Base-by-base conservation (phyloP, 2,797 vertebrate species). In the Sebastes paucispinis region DNA sequence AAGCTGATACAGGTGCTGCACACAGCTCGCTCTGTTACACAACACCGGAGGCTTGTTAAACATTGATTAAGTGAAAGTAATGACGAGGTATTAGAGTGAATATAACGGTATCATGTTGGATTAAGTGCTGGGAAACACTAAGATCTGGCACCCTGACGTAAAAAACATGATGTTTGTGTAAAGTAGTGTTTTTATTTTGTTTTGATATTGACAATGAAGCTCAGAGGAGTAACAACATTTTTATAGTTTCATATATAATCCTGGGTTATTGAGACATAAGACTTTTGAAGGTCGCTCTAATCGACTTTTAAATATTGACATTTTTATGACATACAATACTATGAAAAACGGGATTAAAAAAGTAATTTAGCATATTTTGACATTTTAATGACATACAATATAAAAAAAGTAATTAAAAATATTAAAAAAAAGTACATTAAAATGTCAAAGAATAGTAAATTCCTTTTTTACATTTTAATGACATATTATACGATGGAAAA, bases 11-110 rank as follows among this genome's bases (percentile, higher is more conserved):
- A 55, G 36, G 68, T 16, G 0, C 52, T 10, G 69, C 25, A 34
- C 69, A 24, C n/a, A 3, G 67, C 43, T 62, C 11, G 2, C n/a
- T 72, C 27, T 54, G 90, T 93, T 59, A 91, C 78, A 71, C 81
- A 80, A 87, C 90, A 81, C 89, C 86, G n/a, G 58, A 50, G 63
- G 66, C 90, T 79, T 76, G 87, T 94, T 85, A 93, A 93, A 92
- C 91, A 90, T 92, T 93, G 86, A 93, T 82, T 66, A 78, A 80
- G 90, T 81, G 84, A 92, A 87, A 91, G 90, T 89, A 72, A 59
- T 29, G 27, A 73, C 36, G 73, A 76, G 75, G 70, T 18, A 27
- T 36, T 68, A 68, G 77, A 79, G 77, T 71, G 82, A 74, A 57
- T 72, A 24, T 20, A 68, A 10, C 65, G 22, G 80, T 64, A 63